Conservation (phyloP, 2,797 vertebrate genomes). For the Sebastes hopkinsi region DNA sequence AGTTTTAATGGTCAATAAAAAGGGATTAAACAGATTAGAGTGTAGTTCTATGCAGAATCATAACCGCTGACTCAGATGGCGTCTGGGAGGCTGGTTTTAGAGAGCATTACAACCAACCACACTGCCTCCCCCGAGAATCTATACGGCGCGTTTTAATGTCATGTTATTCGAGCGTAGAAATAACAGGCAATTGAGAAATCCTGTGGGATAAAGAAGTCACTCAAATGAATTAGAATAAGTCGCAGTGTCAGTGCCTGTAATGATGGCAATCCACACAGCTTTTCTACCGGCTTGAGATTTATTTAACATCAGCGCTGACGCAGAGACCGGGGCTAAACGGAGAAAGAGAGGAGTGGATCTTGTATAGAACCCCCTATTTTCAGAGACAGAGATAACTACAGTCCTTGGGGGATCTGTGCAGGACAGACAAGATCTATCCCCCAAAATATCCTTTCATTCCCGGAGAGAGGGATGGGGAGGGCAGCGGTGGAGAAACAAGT, state of each 20-base stretch:
- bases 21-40: constrained; percentile 34
- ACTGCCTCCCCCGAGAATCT: constrained; percentile 20
- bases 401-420: constrained; percentile 33
- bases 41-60: constrained; percentile 5
- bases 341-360: not conserved
- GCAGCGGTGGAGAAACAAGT: constrained; percentile 64
- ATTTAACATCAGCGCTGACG: constrained; percentile 26
- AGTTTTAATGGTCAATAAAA: constrained; percentile 38
- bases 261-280: constrained; percentile 36
- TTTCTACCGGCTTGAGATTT: constrained; percentile 18
- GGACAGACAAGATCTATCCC: constrained; percentile 47
- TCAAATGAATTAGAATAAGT: constrained; percentile 39
- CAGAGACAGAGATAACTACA: constrained; percentile 36
- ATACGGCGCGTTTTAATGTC: constrained; percentile 39
- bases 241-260: constrained; percentile 37
- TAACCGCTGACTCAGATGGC: constrained; percentile 51
- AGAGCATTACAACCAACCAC: constrained; percentile 5
- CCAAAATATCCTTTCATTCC: constrained; percentile 60
- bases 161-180: constrained; percentile 41
- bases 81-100: constrained; percentile 25
- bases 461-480: constrained; percentile 35
- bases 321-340: constrained; percentile 11
- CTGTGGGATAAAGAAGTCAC: constrained; percentile 45
- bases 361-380: constrained; percentile 11
- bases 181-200: constrained; percentile 51